phyloP scores from a whole-genome alignment of 2,113 vertebrate genomes.

The Synchiropus splendidus region DNA sequence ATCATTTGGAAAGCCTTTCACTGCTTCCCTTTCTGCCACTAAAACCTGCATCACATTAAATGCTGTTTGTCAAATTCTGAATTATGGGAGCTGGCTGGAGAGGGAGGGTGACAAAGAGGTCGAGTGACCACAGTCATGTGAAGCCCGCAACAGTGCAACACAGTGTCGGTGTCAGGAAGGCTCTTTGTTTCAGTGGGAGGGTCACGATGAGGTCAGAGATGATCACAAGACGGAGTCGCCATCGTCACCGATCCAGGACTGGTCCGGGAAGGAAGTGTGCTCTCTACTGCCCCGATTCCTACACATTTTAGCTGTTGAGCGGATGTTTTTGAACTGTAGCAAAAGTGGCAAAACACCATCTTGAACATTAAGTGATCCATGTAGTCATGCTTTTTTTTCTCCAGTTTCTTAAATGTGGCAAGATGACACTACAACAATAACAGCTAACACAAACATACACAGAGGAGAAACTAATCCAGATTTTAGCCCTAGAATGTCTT shows the following conservation, averaged over 20 bases:
- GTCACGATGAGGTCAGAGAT: slow-evolving; percentile 55
- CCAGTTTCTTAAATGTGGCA: slow-evolving; percentile 25
- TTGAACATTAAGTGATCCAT: background rate
- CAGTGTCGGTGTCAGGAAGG: slow-evolving; percentile 27
- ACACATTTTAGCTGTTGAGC: background rate
- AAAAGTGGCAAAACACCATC: slow-evolving; percentile 1
- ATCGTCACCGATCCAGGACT: slow-evolving; percentile 26
- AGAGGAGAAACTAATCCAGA: slow-evolving; percentile 49
- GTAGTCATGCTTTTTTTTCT: slow-evolving; percentile 33
- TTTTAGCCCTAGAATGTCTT: slow-evolving; percentile 55
- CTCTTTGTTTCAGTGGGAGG: slow-evolving; percentile 47
- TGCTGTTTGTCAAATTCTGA: background rate
- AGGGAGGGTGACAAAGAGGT: no score
- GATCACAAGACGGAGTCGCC: slow-evolving; percentile 47
- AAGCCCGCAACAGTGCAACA: slow-evolving; percentile 2
- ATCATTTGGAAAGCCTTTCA: no score
- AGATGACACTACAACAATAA: slow-evolving; percentile 51
- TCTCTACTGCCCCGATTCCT: background rate
- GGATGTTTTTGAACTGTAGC: no score
- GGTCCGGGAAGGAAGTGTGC: slow-evolving; percentile 1
- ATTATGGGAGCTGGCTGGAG: slow-evolving; percentile 5
- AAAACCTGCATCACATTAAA: no score
- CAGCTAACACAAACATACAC: slow-evolving; percentile 59
- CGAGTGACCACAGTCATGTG: no score
- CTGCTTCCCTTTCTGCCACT: no score